These are phyloP conservation scores for Cuculus canorus DNA, from an alignment of 2,797 vertebrate species.

Conservation along the genomic window DNA sequence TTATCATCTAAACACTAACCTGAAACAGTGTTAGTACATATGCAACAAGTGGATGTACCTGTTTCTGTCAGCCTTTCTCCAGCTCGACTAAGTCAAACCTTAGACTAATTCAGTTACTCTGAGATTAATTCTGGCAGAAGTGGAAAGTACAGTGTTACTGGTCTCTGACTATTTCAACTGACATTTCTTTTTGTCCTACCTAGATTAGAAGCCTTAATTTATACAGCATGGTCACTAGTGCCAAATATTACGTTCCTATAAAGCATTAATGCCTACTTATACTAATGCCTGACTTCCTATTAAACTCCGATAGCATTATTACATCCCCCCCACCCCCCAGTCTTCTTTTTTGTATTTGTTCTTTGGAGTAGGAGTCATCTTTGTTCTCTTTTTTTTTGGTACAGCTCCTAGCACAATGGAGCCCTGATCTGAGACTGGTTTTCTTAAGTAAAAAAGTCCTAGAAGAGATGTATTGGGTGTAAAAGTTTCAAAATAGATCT, in stretches of 20 bases:
- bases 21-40: neutral
- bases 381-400: neutral
- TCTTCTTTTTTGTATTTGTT: neutral
- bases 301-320: neutral
- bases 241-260: neutral
- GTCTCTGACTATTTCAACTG: neutral
- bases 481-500: constrained; percentile 53
- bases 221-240: neutral
- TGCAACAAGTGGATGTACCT: neutral
- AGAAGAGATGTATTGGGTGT: neutral
- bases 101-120: neutral
- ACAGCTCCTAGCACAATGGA: neutral
- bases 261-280: neutral
- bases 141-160: neutral
- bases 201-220: neutral
- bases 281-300: neutral
- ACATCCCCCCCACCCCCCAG: neutral
- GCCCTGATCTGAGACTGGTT: constrained; percentile 4
- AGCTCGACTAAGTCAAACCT: neutral
- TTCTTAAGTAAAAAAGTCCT: constrained; percentile 10
- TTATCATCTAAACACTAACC: neutral
- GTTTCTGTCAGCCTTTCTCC: neutral
- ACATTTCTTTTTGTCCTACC: neutral
- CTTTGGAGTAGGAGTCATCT: neutral
- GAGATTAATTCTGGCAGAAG: neutral